These are phyloP conservation scores for Biston betularia DNA, from an alignment of 2,888 invertebrate species.

Conservation along the genomic window DNA sequence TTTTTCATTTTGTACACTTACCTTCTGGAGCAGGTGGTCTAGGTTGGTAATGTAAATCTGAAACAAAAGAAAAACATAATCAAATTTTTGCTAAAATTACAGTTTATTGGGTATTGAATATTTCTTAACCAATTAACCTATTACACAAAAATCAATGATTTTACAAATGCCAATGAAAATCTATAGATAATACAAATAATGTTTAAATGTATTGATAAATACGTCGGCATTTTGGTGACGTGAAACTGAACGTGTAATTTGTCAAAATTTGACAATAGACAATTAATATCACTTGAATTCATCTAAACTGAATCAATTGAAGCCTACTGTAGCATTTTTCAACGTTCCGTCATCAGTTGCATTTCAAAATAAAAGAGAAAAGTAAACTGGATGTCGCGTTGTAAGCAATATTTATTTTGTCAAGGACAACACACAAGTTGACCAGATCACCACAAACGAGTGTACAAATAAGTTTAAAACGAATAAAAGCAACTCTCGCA, in stretches of 20 bases:
- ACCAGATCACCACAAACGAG: conserved; percentile 19
- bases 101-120: too few relatives aligned
- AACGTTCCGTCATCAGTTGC: conserved; percentile 24
- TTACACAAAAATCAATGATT: too few relatives aligned
- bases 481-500: conserved; percentile 5
- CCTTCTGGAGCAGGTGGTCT: conserved; percentile 88
- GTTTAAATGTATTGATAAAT: too few relatives aligned
- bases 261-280: too few relatives aligned
- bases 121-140: too few relatives aligned
- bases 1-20: conserved; percentile 59
- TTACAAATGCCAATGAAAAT: too few relatives aligned
- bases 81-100: not conserved
- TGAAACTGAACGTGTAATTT: too few relatives aligned
- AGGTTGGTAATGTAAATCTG: conserved; percentile 89
- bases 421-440: conserved; percentile 33
- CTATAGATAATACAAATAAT: too few relatives aligned
- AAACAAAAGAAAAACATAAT: conserved; percentile 68
- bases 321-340: not conserved
- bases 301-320: too few relatives aligned
- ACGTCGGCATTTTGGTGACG: too few relatives aligned
- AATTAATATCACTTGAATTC: too few relatives aligned
- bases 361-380: conserved; percentile 51
- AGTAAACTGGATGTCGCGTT: conserved; percentile 35
- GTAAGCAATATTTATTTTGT: conserved; percentile 49
- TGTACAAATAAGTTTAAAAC: conserved; percentile 16